A percentile compares a stretch with the other conserved stretches of the same genome.
Evolutionary conservation across 2,888 invertebrate genomes (phyloP).

Genomic region (Apoda limacodes): DNA sequence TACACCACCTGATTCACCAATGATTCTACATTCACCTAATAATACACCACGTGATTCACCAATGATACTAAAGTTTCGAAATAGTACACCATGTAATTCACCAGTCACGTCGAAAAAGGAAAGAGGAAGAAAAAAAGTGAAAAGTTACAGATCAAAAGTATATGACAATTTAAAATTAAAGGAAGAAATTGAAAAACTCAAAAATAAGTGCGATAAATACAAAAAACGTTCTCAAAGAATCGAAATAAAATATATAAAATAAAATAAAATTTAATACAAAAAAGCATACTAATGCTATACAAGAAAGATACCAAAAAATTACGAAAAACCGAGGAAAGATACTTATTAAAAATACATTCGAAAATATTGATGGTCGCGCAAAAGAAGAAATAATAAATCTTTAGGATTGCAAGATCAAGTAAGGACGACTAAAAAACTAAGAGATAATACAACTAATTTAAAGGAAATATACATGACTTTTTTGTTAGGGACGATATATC

Average conservation of each 20-base stretch:
- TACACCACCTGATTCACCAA: no score
- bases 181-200: conserved; percentile 9
- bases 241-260: no score
- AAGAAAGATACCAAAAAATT: conserved; percentile 14
- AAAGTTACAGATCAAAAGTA: conserved; percentile 12
- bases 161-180: conserved; percentile 12
- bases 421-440: conserved; percentile 3
- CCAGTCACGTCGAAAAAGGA: no score
- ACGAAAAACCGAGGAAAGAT: conserved; percentile 10
- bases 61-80: no score
- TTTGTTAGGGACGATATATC: conserved; percentile 19
- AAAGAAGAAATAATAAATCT: conserved; percentile 7
- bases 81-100: no score
- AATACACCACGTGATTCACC: no score
- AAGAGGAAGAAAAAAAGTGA: conserved; percentile 13
- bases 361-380: conserved; percentile 3
- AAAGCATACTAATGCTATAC: conserved; percentile 12
- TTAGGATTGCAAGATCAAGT: conserved; percentile 3
- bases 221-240: conserved; percentile 14
- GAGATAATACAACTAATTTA: conserved; percentile 4
- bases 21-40: no score
- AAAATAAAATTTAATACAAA: no score
- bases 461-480: conserved; percentile 11
- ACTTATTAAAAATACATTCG: conserved; percentile 10
- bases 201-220: conserved; percentile 14